These are phyloP conservation scores for Syngnathus floridae DNA, from an alignment of 2,113 vertebrate genomes.

Conservation along the genomic window DNA sequence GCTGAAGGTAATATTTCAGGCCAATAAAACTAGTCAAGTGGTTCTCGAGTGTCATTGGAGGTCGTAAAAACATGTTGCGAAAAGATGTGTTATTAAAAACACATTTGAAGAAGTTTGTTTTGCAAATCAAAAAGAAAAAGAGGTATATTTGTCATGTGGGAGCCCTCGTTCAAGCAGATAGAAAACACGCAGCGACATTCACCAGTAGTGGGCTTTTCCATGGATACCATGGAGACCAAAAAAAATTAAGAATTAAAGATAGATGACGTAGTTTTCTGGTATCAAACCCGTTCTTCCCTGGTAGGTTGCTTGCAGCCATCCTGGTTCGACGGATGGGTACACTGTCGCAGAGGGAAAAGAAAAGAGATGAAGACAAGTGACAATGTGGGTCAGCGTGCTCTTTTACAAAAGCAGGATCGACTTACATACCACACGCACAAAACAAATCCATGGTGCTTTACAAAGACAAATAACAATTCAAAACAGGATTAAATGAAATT, in stretches of 20 bases:
- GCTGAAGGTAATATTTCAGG: conserved; percentile 30
- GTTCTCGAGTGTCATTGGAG: conserved; percentile 24
- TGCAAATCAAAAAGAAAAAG: neutral
- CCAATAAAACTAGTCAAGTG: conserved; percentile 40
- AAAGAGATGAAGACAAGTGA: neutral
- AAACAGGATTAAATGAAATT: too few species aligned
- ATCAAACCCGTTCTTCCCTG: conserved; percentile 90
- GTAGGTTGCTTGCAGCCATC: conserved; percentile 92
- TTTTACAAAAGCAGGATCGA: neutral
- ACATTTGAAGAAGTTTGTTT: conserved; percentile 4
- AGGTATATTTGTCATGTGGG: conserved; percentile 13
- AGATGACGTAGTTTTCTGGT: conserved; percentile 92
- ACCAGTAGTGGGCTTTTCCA: conserved; percentile 65
- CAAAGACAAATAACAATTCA: neutral
- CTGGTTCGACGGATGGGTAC: conserved; percentile 88
- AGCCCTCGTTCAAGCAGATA: conserved; percentile 1
- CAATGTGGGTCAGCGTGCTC: neutral
- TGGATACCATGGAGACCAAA: conserved; percentile 85
- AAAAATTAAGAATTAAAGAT: conserved; percentile 71
- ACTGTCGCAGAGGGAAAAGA: conserved; percentile 65
- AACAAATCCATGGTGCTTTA: neutral
- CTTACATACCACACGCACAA: neutral
- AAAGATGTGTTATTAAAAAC: conserved; percentile 1
- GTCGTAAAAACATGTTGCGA: neutral
- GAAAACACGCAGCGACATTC: conserved; percentile 26